A percentile compares a stretch with the other conserved stretches of the same genome.
phyloP scores from a whole-genome alignment of 2,113 vertebrate genomes.

The Daboia siamensis region DNA sequence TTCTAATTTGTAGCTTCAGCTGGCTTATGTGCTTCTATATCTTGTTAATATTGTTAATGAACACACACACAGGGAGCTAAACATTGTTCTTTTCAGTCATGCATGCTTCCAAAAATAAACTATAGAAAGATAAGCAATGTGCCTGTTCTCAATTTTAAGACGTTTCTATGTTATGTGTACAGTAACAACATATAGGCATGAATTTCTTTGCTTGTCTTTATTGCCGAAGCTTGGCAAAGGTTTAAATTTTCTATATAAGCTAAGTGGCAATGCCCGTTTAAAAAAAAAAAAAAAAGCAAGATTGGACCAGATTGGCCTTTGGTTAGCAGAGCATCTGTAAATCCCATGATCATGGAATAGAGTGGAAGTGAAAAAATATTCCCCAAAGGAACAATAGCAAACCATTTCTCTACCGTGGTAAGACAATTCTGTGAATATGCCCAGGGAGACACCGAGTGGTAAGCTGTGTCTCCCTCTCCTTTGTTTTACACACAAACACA shows the following conservation, averaged over 20 bases:
- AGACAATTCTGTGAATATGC: background rate
- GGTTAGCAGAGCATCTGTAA: background rate
- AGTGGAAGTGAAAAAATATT: background rate
- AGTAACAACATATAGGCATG: background rate
- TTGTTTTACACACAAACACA: background rate
- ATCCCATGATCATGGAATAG: background rate
- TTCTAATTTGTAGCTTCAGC: constrained; percentile 28
- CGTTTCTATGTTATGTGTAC: background rate
- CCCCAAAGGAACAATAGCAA: background rate
- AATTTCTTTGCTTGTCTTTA: constrained; percentile 4
- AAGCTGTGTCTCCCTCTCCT: background rate
- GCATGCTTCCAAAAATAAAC: constrained; percentile 4
- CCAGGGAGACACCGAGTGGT: background rate
- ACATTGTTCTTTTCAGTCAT: constrained; percentile 18
- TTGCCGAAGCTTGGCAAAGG: background rate
- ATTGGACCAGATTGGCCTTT: background rate
- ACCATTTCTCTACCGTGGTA: background rate
- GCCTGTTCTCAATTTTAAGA: constrained; percentile 36
- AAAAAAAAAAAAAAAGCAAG: background rate
- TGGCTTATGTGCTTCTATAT: background rate
- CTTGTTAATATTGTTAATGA: constrained; percentile 39
- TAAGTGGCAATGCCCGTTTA: background rate
- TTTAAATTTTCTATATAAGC: background rate
- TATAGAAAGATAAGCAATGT: background rate
- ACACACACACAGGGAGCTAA: constrained; percentile 19